Evolutionary conservation across 2,113 vertebrate genomes (phyloP), one percentile per base, ranked within the genome.

Genomic region (Atlantisia rogersi): DNA sequence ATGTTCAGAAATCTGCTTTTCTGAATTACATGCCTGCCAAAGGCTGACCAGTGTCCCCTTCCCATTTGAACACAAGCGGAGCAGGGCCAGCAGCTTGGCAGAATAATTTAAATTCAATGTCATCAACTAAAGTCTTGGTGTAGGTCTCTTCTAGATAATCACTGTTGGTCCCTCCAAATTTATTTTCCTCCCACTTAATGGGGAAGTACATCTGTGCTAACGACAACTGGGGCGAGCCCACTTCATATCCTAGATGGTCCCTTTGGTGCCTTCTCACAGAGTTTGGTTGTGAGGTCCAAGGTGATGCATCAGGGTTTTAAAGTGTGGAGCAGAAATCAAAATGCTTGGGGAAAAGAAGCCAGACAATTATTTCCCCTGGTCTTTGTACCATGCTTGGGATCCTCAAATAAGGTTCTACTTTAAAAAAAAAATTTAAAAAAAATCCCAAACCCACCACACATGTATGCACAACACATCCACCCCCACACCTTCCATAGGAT

Each of bases 11-110:
- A 11, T 39, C 76, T 67, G 53, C 29, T 73, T 50, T 52, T 19
- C 29, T 3, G 29, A 71, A 64, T 39, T 10, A 18, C 15, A 8
- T 0, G 6, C 44, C 56, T 59, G 44, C 39, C 79, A 53, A 20
- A 21, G 37, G 35, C 12, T 59, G 48, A 40, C 32, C 86, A 12
- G 42, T 12, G 17, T 19, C 50, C 42, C 58, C 74, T 48, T 90
- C 82, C 73, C 74, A 28, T 44, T 0, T 35, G n/a, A n/a, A 48
- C 1, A 0, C 37, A 28, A 32, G 44, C 2, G 1, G 35, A 71
- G 39, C 29, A 26, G 35, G 42, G 48, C 26, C 52, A 67, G 75
- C 26, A 55, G 28, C 50, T 53, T 9, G 1, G 77, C 42, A 25
- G 56, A 62, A 5, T 8, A 5, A 58, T 31, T 56, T 25, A 15